These are phyloP conservation scores for Anodontia alba DNA, from an alignment of 2,888 invertebrate species.

Conservation along the genomic window DNA sequence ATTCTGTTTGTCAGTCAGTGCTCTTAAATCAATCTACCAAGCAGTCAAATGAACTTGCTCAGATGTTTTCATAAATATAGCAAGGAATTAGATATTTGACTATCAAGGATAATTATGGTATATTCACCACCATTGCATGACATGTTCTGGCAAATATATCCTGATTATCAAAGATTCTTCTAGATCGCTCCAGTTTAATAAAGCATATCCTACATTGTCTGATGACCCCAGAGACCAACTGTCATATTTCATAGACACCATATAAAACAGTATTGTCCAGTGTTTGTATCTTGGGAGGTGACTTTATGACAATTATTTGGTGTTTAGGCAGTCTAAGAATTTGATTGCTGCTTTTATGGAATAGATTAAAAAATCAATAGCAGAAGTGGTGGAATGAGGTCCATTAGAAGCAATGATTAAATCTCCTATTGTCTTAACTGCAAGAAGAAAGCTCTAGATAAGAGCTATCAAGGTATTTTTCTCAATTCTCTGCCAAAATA, in stretches of 20 bases:
- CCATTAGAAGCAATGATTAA: background rate
- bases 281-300: background rate
- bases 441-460: too few species aligned
- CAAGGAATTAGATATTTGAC: too few species aligned
- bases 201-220: background rate
- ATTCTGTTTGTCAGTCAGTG: too few species aligned
- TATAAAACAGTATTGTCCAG: slow-evolving; percentile 17
- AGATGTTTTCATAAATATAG: too few species aligned
- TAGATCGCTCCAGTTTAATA: background rate
- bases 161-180: background rate
- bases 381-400: background rate
- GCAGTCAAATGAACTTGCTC: too few species aligned
- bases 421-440: background rate
- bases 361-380: background rate
- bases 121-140: background rate
- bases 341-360: slow-evolving; percentile 16
- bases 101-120: too few species aligned
- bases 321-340: slow-evolving; percentile 8
- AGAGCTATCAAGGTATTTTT: too few species aligned
- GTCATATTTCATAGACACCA: slow-evolving; percentile 12
- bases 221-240: background rate
- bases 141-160: background rate
- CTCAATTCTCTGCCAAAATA: too few species aligned
- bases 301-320: background rate
- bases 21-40: too few species aligned